Base-by-base conservation (phyloP, 2,797 vertebrate genomes). In the Fringilla coelebs region DNA sequence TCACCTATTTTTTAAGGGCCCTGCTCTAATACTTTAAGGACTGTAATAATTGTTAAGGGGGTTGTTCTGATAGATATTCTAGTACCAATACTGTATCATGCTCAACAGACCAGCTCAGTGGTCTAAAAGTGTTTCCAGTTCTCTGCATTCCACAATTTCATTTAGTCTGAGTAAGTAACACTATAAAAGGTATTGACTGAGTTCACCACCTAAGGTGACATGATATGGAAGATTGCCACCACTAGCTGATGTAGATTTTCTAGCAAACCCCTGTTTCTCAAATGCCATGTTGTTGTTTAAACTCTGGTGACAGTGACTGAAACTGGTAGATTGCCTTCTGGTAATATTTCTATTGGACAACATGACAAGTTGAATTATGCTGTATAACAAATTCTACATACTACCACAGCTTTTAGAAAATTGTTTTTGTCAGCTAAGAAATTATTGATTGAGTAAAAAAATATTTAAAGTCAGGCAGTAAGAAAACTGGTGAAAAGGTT, bases 391-490 rank as follows among this genome's bases (percentile, higher is more conserved):
- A 95, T 96, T 96, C 94, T 89, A 93, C 68, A 77, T 95, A 94
- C 54, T 88, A 93, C 78, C 77, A 67, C 22, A 88, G 78, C 89
- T 92, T 95, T 96, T 94, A 88, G 62, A 97, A 94, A 96, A 95
- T 94, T 96, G 95, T 91, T 96, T 96, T 95, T 95, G 88, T 96
- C 92, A 97, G 89, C 83, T 96, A 84, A 93, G 93, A 96, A 97
- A 97, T 95, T 95, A 96, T 88, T 95, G 81, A 97, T 81, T 96
- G 89, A 91, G 62, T 88, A 93, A 95, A 96, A 89, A 96, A 77
- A 45, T 94, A 95, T 94, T 96, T 95, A 97, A 97, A 96, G 62
- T 91, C 75, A 95, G 72, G 28, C 72, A 74, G 62, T 51, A 24
- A 84, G 79, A 90, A 82, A 89, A 84, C 70, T 82, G 73, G 79